Conservation (phyloP, 35 echinoderm and acorn worm species). For the Chiridota heheva region DNA sequence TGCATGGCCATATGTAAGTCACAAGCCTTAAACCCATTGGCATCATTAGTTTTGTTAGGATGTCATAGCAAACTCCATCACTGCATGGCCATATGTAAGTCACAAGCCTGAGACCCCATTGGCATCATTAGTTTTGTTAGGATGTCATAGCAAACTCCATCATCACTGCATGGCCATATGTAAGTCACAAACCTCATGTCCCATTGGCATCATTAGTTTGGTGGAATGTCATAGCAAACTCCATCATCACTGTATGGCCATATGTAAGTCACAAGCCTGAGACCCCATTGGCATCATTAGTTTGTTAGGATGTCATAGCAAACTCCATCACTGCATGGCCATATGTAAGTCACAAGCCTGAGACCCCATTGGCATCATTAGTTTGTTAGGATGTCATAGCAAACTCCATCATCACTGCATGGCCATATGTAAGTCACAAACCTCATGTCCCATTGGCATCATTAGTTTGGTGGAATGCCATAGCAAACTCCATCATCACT, state of each 20-base stretch:
- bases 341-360: neutral
- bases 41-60: too few relatives aligned
- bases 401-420: too few relatives aligned
- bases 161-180: slow-evolving; percentile 37
- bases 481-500: slow-evolving; percentile 33
- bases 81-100: slow-evolving; percentile 33
- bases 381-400: too few relatives aligned
- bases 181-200: neutral
- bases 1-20: slow-evolving; percentile 27
- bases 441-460: too few relatives aligned
- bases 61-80: slow-evolving; percentile 27
- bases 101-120: neutral
- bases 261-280: neutral
- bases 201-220: too few relatives aligned
- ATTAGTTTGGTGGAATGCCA: slow-evolving; percentile 1
- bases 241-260: slow-evolving; percentile 36
- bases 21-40: neutral
- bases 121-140: too few relatives aligned
- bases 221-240: slow-evolving; percentile 10
- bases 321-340: slow-evolving; percentile 31
- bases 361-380: too few relatives aligned
- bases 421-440: slow-evolving; percentile 4
- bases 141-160: slow-evolving; percentile 24
- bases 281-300: too few relatives aligned
- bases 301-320: slow-evolving; percentile 18